phyloP scores from a whole-genome alignment of 2,888 invertebrate species.

The Abrostola triplasia region DNA sequence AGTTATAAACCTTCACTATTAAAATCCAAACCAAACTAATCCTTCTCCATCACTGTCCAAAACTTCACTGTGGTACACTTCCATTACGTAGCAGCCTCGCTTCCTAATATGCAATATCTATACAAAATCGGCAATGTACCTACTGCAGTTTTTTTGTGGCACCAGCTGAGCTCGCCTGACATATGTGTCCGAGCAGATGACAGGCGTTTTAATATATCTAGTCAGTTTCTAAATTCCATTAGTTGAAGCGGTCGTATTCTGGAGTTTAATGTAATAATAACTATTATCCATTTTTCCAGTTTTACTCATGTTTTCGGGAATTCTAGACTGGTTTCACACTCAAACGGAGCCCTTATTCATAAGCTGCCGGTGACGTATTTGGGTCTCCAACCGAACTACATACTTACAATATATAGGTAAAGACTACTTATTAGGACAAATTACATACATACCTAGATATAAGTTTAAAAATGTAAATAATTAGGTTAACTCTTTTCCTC shows the following conservation, averaged over 20 bases:
- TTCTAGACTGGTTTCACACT: not conserved
- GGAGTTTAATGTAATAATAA: not conserved
- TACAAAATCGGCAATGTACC: slow-evolving; percentile 38
- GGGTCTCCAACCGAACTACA: no score
- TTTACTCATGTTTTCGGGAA: not conserved
- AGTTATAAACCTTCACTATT: not conserved
- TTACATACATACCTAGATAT: no score
- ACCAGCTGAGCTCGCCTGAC: slow-evolving; percentile 43
- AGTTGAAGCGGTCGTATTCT: slow-evolving; percentile 42
- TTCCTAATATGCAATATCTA: not conserved
- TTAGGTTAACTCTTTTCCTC: no score
- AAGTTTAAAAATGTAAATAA: no score
- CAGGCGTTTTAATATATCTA: slow-evolving; percentile 56
- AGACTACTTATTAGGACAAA: no score
- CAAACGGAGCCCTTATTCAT: no score
- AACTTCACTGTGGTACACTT: not conserved
- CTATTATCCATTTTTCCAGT: not conserved
- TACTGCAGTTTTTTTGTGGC: slow-evolving; percentile 28
- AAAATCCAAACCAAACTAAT: slow-evolving; percentile 42
- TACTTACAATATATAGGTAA: no score
- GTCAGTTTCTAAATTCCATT: slow-evolving; percentile 42
- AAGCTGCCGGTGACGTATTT: no score
- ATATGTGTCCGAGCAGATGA: slow-evolving; percentile 51
- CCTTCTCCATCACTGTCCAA: slow-evolving; percentile 34
- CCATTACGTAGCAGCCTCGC: slow-evolving; percentile 21